These are phyloP conservation scores for Eumeta japonica DNA, from an alignment of 1,140 invertebrate genomes.

Conservation along the genomic window DNA sequence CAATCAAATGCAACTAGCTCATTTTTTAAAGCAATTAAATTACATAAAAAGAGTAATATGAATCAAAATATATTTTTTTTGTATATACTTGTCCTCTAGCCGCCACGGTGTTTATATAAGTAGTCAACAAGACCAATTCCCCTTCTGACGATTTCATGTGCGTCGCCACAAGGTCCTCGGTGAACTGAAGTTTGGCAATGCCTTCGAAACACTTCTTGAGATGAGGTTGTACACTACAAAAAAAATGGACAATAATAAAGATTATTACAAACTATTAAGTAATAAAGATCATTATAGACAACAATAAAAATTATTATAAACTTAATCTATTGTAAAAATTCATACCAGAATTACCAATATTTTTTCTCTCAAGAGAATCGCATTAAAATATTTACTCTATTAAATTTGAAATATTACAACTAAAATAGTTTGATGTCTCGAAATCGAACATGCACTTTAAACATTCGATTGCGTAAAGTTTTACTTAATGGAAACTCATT, in stretches of 20 bases:
- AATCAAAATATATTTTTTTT: background rate
- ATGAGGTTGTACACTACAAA: conserved; percentile 81
- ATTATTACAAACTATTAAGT: conserved; percentile 9
- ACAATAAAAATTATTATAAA: no score
- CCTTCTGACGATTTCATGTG: conserved; percentile 88
- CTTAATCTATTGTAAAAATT: no score
- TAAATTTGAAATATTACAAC: no score
- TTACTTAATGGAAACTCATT: no score
- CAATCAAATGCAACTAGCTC: background rate
- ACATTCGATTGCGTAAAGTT: no score
- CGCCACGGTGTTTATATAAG: conserved; percentile 80
- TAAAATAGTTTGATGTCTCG: no score
- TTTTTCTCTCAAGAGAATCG: no score
- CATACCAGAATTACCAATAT: no score
- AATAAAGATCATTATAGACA: no score
- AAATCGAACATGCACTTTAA: no score
- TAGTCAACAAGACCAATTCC: conserved; percentile 76
- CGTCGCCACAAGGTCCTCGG: conserved; percentile 82
- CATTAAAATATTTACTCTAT: no score
- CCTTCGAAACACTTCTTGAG: conserved; percentile 96
- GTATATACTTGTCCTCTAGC: conserved; percentile 79
- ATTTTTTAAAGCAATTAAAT: background rate
- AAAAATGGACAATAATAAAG: conserved; percentile 16
- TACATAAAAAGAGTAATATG: background rate
- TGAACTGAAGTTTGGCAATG: conserved; percentile 84